phyloP scores from a whole-genome alignment of 1,140 invertebrate species.

The honey bee (Apis mellifera) region Amel_HAv3.1 CM009935.2:4898001-4898500 shows the following conservation, averaged over 20 bases:
- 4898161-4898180: constrained; percentile 69
- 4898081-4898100: constrained; percentile 65
- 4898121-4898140: constrained; percentile 22
- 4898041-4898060: not conserved
- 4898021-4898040: constrained; percentile 30
- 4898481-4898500: too few relatives aligned
- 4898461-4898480: too few relatives aligned
- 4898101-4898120: constrained; percentile 49
- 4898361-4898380: too few relatives aligned
- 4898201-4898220: constrained; percentile 13
- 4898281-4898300: too few relatives aligned
- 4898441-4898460: too few relatives aligned
- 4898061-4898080: constrained; percentile 53
- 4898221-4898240: not conserved
- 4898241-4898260: not conserved
- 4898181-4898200: constrained; percentile 38
- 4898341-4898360: too few relatives aligned
- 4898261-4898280: too few relatives aligned
- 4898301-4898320: too few relatives aligned
- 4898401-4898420: too few relatives aligned
- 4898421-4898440: too few relatives aligned
- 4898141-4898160: not conserved
- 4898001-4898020: constrained; percentile 70
- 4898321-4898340: too few relatives aligned
- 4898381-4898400: too few relatives aligned